Conservation (phyloP, 2,888 invertebrate genomes). For the Caenorhabditis sp. region DNA sequence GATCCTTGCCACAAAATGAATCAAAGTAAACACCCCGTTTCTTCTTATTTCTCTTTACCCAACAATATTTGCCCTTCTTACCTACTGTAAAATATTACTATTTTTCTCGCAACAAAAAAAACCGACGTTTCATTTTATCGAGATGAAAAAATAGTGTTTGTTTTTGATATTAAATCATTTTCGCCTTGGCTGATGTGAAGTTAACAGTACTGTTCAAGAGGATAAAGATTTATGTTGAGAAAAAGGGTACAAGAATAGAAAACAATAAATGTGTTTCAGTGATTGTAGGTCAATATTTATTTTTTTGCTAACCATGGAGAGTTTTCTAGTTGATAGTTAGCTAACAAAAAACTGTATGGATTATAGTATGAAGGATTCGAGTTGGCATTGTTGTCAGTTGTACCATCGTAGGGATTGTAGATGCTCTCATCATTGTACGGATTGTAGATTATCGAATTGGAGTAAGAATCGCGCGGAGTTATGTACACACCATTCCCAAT, state of each 20-base stretch:
- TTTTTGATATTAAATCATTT: background rate
- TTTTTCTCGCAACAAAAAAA: background rate
- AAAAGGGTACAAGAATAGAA: background rate
- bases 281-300: background rate
- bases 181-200: background rate
- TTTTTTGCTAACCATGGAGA: background rate
- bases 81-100: background rate
- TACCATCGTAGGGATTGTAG: background rate
- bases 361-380: background rate
- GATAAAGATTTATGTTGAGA: background rate
- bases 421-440: background rate
- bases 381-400: background rate
- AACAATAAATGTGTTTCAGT: background rate
- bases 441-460: background rate
- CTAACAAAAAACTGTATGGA: background rate
- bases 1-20: conserved; percentile 38
- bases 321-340: background rate
- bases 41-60: background rate
- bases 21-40: conserved; percentile 27
- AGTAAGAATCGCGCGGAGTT: background rate
- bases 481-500: background rate
- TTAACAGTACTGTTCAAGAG: background rate
- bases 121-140: too few relatives aligned
- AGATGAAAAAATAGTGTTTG: too few relatives aligned
- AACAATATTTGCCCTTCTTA: background rate